Conservation (phyloP, 2,888 invertebrate genomes). For the Saturnia japonica region DNA sequence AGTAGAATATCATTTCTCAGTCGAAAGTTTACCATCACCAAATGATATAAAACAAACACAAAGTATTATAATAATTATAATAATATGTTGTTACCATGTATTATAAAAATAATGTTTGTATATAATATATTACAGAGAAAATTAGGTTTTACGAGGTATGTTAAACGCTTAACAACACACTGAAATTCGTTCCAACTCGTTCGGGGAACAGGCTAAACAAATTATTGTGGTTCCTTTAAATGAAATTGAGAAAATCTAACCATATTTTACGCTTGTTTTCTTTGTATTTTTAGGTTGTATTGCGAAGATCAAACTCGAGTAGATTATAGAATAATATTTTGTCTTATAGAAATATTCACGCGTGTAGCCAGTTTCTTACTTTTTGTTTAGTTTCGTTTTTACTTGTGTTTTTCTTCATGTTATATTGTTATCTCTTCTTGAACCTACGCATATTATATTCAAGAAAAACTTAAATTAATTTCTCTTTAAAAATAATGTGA, state of each 20-base stretch:
- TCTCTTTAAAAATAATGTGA: no score
- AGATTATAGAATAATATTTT: slow-evolving; percentile 9
- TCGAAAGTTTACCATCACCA: no score
- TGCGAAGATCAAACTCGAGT: background rate
- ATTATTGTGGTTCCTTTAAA: slow-evolving; percentile 65
- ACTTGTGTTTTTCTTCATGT: background rate
- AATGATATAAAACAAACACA: no score
- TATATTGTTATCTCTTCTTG: background rate
- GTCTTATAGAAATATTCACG: background rate
- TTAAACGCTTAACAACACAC: slow-evolving; percentile 54
- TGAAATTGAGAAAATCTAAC: slow-evolving; percentile 55
- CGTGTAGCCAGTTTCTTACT: background rate
- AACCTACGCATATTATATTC: background rate
- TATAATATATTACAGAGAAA: slow-evolving; percentile 36
- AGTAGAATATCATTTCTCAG: background rate
- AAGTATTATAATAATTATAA: no score
- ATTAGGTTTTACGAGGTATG: slow-evolving; percentile 55
- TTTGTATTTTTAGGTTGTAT: slow-evolving; percentile 19
- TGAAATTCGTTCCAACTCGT: slow-evolving; percentile 64
- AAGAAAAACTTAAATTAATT: no score
- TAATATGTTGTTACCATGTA: no score
- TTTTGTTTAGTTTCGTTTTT: background rate
- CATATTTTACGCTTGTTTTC: slow-evolving; percentile 29
- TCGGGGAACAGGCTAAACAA: slow-evolving; percentile 55
- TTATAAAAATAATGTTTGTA: slow-evolving; percentile 18